These are phyloP conservation scores for Valencia hispanica DNA, from an alignment of 2,797 vertebrate genomes.

Conservation along the genomic window DNA sequence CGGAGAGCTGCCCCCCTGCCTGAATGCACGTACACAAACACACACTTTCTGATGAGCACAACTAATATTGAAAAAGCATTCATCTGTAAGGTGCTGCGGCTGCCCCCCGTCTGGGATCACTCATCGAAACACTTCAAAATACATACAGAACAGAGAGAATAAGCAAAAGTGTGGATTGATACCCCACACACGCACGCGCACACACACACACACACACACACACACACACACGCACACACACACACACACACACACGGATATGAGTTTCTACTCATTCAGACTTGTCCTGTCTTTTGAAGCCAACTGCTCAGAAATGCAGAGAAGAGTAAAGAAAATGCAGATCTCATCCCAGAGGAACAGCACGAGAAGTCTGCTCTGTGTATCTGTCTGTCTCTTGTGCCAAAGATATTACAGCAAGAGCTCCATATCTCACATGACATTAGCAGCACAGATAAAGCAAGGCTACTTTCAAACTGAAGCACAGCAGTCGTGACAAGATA, in stretches of 20 bases:
- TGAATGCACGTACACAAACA: constrained; percentile 31
- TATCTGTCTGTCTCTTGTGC: constrained; percentile 55
- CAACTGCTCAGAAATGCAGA: constrained; percentile 75
- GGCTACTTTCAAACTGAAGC: constrained; percentile 63
- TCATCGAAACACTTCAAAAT: constrained; percentile 68
- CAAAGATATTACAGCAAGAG: constrained; percentile 58
- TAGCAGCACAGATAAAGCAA: constrained; percentile 71
- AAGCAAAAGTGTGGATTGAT: constrained; percentile 39
- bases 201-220: too few species aligned
- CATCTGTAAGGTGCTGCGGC: constrained; percentile 71
- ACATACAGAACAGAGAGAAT: constrained; percentile 59
- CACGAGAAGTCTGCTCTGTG: constrained; percentile 59
- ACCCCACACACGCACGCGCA: constrained; percentile 40
- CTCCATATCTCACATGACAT: constrained; percentile 67
- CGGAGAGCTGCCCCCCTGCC: constrained; percentile 49
- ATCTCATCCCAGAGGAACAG: constrained; percentile 61
- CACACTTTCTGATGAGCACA: constrained; percentile 69
- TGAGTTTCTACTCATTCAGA: constrained; percentile 68
- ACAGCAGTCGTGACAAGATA: constrained; percentile 56
- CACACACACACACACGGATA: not conserved
- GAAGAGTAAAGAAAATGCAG: constrained; percentile 33
- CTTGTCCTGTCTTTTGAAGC: constrained; percentile 71
- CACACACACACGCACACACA: not conserved
- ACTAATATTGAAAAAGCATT: constrained; percentile 77
- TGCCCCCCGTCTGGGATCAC: constrained; percentile 68